phyloP scores from a whole-genome alignment of 2,113 vertebrate species.

The rabbit (Oryctolagus cuniculus) region mOryCun1.1 NC_091434.1:174382001-174382500 shows the following conservation, averaged over 20 bases:
- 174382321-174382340: background rate
- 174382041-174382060: background rate
- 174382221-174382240: background rate
- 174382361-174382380: fast-evolving
- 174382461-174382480: background rate
- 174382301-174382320: background rate
- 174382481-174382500: background rate
- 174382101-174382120: too few relatives aligned
- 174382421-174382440: background rate
- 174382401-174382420: background rate
- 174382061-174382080: background rate
- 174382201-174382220: too few relatives aligned
- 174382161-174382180: background rate
- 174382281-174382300: background rate
- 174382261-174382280: background rate
- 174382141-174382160: background rate
- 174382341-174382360: background rate
- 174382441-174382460: background rate
- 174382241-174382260: background rate
- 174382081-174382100: background rate
- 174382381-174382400: background rate
- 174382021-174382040: too few relatives aligned
- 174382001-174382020: too few relatives aligned
- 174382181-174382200: background rate
- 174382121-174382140: background rate